Base-by-base conservation (phyloP, 2,888 invertebrate genomes). In the Isoperla grammatica region DNA sequence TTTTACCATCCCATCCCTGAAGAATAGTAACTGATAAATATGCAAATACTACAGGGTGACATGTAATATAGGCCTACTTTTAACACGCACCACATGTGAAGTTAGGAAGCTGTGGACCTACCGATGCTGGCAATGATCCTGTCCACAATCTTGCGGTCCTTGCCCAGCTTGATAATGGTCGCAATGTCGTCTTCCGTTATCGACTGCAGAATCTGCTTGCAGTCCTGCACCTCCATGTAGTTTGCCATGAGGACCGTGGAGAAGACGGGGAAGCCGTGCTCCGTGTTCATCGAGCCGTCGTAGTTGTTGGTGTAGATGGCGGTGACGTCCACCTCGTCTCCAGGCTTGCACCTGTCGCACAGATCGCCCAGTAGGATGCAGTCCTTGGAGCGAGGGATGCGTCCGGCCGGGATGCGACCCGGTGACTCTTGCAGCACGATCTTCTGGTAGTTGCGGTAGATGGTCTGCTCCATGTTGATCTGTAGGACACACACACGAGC, bases 381-480 rank as follows among this genome's bases (percentile, higher is more conserved):
- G 71, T 99, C 98, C 75, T 99, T 99, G 58, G 96, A 95, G 6
- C 99, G 83, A 0, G 99, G 99, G 60, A 99, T 88, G 39, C 99
- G 84, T 8, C 99, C 99, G 1, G 99, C 96, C 0, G 97, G 95
- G 57, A 99, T 95, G 67, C 95, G 88, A 0, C 98, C 96, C 0
- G 99, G 99, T 2, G 95, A 95, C 77, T 99, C 99, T 78, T 99
- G 99, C 65, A 99, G 81, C 0, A 96, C 97, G 40, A 99, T 86
- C 71, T 96, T 91, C 76, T 99, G 99, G 72, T 98, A 99, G 77
- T 99, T 99, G 56, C 97, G 86, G 74, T 98, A 99, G 5, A 99
- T 76, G 0, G 99, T 99, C 87, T 97, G 88, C 72, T 98, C 98
- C 94, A 98, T 97, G 73, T 99, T 99, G 22, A 99, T 88, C 86